Base-by-base conservation (phyloP, 2,113 vertebrate genomes). In the Peromyscus californicus region DNA sequence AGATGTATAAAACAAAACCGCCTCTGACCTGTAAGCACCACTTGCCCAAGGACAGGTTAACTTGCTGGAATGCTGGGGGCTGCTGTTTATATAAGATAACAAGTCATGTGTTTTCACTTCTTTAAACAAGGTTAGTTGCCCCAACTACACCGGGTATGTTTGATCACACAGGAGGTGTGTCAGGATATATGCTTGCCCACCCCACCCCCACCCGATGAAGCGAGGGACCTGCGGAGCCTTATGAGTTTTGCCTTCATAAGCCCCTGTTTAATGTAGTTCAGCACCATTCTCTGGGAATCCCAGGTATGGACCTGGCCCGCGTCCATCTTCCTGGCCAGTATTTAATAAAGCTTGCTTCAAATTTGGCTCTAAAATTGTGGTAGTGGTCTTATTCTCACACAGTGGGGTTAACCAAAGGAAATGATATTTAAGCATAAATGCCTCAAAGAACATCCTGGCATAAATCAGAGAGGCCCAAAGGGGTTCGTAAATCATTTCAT, bases 361-460 rank as follows among this genome's bases (percentile, higher is more conserved):
- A 83, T 61, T 61, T 61, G 57, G 6, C 57, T 83, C n/a, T 39
- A 39, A 83, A n/a, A 61, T 2, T 4, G 5, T 83, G 24, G 59
- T 42, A 22, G 2, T 61, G 22, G 57, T 39, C 80, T 61, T 83
- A 83, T 26, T 61, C 57, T 26, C n/a, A 12, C 33, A 33, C 5
- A 16, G 80, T 39, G 29, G 57, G 12, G 39, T 61, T 59, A 59
- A 15, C 88, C 33, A 82, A n/a, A 94, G 45, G 65, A 86, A 67
- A 90, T 78, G 69, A 63, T 54, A 92, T 67, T 92, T 93, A 92
- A 76, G 42, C 42, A 59, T 72, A 19, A 95, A 31, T 42, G 70
- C 61, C 69, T 86, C 54, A 89, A 11, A 83, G 70, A 59, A 91
- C 39, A 93, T 12, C 31, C 4, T 59, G 33, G 24, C 26, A 84